These are phyloP conservation scores for Brachypterus glaber DNA, from an alignment of 2,888 invertebrate species.

Conservation along the genomic window DNA sequence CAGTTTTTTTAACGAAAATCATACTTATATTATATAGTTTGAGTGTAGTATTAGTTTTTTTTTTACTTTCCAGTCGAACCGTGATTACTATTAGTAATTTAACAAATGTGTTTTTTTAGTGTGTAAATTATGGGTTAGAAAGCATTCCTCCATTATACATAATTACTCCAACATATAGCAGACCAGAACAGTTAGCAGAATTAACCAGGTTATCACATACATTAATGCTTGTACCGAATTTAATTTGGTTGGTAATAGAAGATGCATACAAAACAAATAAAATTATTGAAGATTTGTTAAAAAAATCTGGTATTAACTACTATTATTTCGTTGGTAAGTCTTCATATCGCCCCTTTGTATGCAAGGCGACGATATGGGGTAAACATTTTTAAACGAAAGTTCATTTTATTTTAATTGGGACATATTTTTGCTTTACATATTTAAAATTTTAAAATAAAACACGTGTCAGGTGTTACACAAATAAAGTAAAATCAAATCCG, in stretches of 20 bases:
- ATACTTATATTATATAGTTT: too few species aligned
- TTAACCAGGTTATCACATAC: conserved; percentile 80
- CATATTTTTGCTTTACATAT: too few species aligned
- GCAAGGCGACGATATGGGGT: too few species aligned
- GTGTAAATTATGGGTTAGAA: conserved; percentile 7
- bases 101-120: conserved; percentile 12
- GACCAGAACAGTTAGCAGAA: conserved; percentile 72
- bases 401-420: too few species aligned
- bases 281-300: conserved; percentile 64
- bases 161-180: conserved; percentile 65
- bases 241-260: conserved; percentile 91
- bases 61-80: conserved; percentile 3
- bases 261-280: conserved; percentile 63
- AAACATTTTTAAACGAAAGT: too few species aligned
- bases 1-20: too few species aligned
- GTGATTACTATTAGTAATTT: conserved; percentile 2
- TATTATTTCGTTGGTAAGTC: conserved; percentile 54
- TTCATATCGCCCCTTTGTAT: too few species aligned
- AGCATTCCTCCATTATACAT: conserved; percentile 49
- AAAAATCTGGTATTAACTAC: conserved; percentile 55
- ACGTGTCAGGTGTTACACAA: too few species aligned
- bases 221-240: conserved; percentile 72
- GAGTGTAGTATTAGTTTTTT: too few species aligned
- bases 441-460: too few species aligned
- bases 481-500: too few species aligned